Conservation (phyloP, 2,888 invertebrate species). For the Campopleginae sp. region DNA sequence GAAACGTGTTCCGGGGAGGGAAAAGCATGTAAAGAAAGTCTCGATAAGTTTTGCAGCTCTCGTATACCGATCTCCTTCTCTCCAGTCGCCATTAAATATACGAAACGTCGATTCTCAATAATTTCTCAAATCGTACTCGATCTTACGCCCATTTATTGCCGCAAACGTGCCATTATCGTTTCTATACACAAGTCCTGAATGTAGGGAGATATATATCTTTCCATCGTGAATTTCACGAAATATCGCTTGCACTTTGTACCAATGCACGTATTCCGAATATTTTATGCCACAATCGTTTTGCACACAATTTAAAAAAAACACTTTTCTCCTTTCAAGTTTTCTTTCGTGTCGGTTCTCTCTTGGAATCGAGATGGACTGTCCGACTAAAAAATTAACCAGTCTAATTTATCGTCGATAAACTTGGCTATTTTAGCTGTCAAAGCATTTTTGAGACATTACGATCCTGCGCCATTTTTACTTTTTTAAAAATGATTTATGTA, state of each 20-base stretch:
- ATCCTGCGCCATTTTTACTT: background rate
- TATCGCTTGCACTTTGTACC: constrained; percentile 39
- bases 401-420: constrained; percentile 40
- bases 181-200: constrained; percentile 23
- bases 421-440: constrained; percentile 23
- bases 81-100: constrained; percentile 52
- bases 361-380: constrained; percentile 1
- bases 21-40: constrained; percentile 63
- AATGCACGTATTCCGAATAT: constrained; percentile 38
- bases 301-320: background rate
- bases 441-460: background rate
- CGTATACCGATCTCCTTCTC: constrained; percentile 35
- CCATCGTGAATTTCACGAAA: constrained; percentile 51
- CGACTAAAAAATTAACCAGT: constrained; percentile 3
- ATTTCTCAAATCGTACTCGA: constrained; percentile 63
- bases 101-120: constrained; percentile 60
- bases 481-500: constrained; percentile 18
- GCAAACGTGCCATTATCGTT: constrained; percentile 65
- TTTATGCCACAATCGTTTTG: constrained; percentile 15
- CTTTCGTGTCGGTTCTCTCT: background rate
- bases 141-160: constrained; percentile 66
- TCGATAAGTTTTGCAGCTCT: constrained; percentile 40
- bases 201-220: constrained; percentile 55
- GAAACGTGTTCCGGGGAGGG: constrained; percentile 62
- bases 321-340: constrained; percentile 15